Conservation (phyloP, 2,888 invertebrate species). For the Cylloceria caligata region DNA sequence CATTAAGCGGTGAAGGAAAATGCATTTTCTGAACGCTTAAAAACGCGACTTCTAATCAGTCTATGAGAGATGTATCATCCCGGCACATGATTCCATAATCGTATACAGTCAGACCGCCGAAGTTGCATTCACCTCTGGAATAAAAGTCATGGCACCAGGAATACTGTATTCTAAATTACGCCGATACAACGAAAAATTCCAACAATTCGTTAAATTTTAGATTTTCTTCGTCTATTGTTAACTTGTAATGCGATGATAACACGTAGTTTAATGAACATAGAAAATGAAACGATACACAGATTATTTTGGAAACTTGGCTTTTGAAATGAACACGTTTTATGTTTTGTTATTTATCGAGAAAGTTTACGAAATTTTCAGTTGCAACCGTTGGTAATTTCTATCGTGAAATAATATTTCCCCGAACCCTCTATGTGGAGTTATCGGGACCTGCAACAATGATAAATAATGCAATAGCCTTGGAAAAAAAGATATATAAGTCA, state of each 20-base stretch:
- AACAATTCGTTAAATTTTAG: constrained; percentile 1
- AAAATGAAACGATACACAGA: background rate
- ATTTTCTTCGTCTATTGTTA: constrained; percentile 5
- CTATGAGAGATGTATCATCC: constrained; percentile 61
- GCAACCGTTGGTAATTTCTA: background rate
- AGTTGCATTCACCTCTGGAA: constrained; percentile 38
- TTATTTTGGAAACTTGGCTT: constrained; percentile 7
- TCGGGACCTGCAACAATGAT: constrained; percentile 1
- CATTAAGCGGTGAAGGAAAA: background rate
- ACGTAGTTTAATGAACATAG: background rate
- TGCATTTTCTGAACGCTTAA: constrained; percentile 10
- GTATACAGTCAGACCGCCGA: constrained; percentile 15
- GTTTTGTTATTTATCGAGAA: constrained; percentile 6
- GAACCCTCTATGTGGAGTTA: background rate
- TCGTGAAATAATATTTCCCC: constrained; percentile 12
- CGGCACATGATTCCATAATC: constrained; percentile 64
- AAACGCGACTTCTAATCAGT: constrained; percentile 52
- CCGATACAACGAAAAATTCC: background rate
- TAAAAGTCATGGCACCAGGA: constrained; percentile 55
- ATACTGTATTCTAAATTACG: constrained; percentile 25
- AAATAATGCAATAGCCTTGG: constrained; percentile 16
- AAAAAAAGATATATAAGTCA: constrained; percentile 9
- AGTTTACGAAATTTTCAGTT: constrained; percentile 1
- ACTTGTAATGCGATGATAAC: constrained; percentile 14
- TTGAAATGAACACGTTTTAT: background rate